A percentile compares a stretch with the other conserved stretches of the same genome.
Conservation (phyloP, 2,888 invertebrate genomes). For the Acholoe squamosa region DNA sequence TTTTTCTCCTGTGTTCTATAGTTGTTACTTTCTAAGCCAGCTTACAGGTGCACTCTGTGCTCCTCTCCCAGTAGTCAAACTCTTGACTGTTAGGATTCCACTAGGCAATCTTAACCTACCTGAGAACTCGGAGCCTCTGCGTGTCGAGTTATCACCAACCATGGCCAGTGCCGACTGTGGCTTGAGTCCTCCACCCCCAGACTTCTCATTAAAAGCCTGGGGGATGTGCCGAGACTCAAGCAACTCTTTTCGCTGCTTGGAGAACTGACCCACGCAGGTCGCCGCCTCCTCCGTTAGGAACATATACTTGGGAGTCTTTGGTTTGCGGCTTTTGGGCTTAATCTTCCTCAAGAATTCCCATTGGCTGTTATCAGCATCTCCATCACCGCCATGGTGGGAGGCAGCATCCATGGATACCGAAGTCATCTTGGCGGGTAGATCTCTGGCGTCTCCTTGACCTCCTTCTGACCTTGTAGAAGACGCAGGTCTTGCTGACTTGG, state of each 20-base stretch:
- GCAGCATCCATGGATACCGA: not conserved
- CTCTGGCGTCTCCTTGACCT: constrained; percentile 23
- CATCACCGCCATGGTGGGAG: not conserved
- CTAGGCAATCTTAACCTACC: not conserved
- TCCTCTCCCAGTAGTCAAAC: not conserved
- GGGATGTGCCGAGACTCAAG: constrained; percentile 61
- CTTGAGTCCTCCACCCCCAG: not conserved
- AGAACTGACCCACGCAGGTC: constrained; percentile 74
- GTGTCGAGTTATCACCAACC: constrained; percentile 39
- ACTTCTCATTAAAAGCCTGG: constrained; percentile 36
- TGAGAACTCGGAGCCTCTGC: not conserved
- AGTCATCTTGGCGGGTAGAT: not conserved
- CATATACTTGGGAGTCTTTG: constrained; percentile 68
- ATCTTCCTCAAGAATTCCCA: constrained; percentile 44
- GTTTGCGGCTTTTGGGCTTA: not conserved
- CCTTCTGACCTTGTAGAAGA: not conserved
- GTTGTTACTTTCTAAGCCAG: not conserved
- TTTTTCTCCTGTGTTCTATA: too few relatives aligned
- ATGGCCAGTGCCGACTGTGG: constrained; percentile 55
- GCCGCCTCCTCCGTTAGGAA: constrained; percentile 79
- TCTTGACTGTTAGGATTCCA: not conserved
- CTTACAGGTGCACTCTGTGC: not conserved
- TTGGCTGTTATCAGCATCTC: not conserved
- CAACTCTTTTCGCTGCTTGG: constrained; percentile 73
- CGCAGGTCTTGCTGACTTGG: not conserved